Evolutionary conservation across 2,113 vertebrate genomes (phyloP), one percentile per base, ranked within the genome.

Genomic region (Plecotus auritus): DNA sequence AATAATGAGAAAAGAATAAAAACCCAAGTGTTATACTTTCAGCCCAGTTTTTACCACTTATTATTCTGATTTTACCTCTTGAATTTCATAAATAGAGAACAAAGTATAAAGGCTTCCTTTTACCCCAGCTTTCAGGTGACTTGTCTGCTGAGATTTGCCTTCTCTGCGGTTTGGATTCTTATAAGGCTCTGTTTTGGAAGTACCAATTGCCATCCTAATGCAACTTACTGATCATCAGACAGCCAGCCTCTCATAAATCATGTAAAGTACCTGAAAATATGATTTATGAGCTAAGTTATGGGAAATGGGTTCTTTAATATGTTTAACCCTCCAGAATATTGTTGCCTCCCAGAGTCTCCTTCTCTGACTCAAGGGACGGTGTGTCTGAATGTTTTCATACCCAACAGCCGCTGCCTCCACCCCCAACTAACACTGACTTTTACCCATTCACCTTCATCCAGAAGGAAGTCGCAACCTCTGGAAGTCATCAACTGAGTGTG

Each of bases 181-280:
- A 91, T 35, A 83, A 80, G 56, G 11, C 49, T 96, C 95, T 92
- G 94, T 97, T 97, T 96, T 95, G 80, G 83, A 97, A 96, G 93
- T 67, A 94, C 92, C 94, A 95, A 88, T 96, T 97, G 96, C 94
- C 96, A 95, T 97, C 97, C 96, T 96, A 98, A 93, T 95, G 93
- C 91, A 96, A 98, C 91, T 94, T 98, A 96, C 96, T 93, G 94
- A 98, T 97, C 97, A 82, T 93, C 92, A 96, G 96, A 97, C 96
- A 97, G 96, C 74, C 91, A 95, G 96, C 92, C 91, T 95, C 95
- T 96, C 97, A 97, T 97, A 97, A 97, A 97, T 98, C 97, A 98
- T 97, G 96, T 92, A 97, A 97, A 98, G 96, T 97, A 97, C 94
- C 92, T 97, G 96, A 88, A 97, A 97, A 98, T 97, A 96, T 97